Evolutionary conservation across 1,140 invertebrate genomes (phyloP).

Genomic region (Ips typographus): DNA sequence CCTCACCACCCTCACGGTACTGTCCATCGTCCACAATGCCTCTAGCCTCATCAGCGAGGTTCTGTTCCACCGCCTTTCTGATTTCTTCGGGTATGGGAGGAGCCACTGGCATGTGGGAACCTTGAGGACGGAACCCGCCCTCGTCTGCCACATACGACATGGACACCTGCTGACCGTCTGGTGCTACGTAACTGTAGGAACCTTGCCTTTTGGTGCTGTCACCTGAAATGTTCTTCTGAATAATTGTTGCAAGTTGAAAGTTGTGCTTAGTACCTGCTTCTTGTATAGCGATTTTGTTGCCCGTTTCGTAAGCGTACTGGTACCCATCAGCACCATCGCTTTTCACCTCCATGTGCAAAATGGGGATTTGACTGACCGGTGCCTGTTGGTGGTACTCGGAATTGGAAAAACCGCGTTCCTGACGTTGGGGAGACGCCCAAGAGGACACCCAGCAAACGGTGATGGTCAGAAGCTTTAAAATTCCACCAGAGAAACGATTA

Average conservation of each 20-base stretch:
- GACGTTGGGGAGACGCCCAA: conserved; percentile 9
- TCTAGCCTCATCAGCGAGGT: conserved; percentile 42
- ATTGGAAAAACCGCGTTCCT: conserved; percentile 23
- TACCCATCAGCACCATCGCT: conserved; percentile 34
- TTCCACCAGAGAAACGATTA: no score
- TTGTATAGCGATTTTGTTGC: conserved; percentile 42
- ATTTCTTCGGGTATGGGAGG: conserved; percentile 56
- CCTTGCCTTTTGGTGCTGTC: conserved; percentile 61
- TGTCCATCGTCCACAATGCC: conserved; percentile 43
- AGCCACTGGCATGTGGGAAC: conserved; percentile 55
- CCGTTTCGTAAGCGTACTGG: conserved; percentile 40
- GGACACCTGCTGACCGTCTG: conserved; percentile 56
- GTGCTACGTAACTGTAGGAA: conserved; percentile 58
- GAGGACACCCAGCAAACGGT: neutral
- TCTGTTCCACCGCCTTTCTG: conserved; percentile 55
- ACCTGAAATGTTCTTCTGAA: conserved; percentile 37
- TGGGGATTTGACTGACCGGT: conserved; percentile 23
- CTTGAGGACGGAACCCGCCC: conserved; percentile 57
- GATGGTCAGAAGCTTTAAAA: neutral
- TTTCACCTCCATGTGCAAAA: conserved; percentile 27
- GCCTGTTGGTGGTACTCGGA: conserved; percentile 18
- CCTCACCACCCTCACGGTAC: conserved; percentile 27
- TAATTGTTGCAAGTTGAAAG: neutral
- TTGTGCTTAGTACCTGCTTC: conserved; percentile 44
- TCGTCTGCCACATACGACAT: conserved; percentile 61